Conservation (phyloP, 2,888 invertebrate species). For the Villa cingulata region DNA sequence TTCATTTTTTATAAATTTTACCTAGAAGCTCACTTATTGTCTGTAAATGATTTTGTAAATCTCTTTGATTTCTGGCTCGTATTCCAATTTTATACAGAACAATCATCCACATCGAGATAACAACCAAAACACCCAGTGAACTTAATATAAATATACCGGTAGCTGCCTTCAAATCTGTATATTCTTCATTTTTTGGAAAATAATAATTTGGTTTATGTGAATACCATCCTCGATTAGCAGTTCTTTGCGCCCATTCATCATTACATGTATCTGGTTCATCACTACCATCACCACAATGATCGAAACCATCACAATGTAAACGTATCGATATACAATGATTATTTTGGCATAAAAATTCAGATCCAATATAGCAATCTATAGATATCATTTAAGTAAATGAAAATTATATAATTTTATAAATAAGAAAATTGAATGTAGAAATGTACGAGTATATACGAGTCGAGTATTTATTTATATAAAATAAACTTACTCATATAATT, state of each 20-base stretch:
- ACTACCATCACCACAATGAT: conserved; percentile 61
- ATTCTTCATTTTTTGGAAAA: conserved; percentile 53
- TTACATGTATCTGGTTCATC: conserved; percentile 52
- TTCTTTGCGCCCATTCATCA: conserved; percentile 41
- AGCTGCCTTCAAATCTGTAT: conserved; percentile 51
- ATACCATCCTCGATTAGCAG: conserved; percentile 46
- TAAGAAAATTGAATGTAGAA: not conserved
- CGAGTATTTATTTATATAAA: not conserved
- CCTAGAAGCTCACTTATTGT: conserved; percentile 55
- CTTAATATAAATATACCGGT: conserved; percentile 50
- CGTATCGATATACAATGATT: conserved; percentile 53
- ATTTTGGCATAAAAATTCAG: conserved; percentile 57
- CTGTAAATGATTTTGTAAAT: conserved; percentile 50
- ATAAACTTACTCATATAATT: conserved; percentile 47
- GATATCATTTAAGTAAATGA: not conserved
- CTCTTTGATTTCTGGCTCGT: conserved; percentile 46
- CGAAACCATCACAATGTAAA: conserved; percentile 59
- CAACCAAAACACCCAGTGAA: conserved; percentile 46
- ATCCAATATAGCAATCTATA: conserved; percentile 50
- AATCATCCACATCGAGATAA: conserved; percentile 48
- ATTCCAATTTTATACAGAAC: conserved; percentile 49
- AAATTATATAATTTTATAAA: not conserved
- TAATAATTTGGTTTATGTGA: conserved; percentile 56
- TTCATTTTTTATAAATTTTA: conserved; percentile 21
- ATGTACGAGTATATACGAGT: not conserved